Evolutionary conservation across 2,113 vertebrate species (phyloP), one percentile per base, ranked within the genome.

Genomic region (Eupsittula cactorum): DNA sequence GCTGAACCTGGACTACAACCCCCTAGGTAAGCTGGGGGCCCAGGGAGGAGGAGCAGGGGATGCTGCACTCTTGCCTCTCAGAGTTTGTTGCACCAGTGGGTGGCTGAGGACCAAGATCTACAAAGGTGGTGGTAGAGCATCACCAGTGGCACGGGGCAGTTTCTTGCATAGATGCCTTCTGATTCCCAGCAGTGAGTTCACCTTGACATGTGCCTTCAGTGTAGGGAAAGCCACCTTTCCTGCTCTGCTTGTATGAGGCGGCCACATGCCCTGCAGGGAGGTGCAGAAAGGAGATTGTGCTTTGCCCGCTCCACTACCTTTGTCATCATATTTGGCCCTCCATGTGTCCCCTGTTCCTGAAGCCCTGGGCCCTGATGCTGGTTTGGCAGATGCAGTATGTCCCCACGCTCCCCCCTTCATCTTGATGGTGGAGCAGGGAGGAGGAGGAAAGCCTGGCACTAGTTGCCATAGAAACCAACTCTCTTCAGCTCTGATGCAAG

Each of bases 1-100:
- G 39, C 98, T 99, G 91, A 99, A 99, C 96, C 97, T 99, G 97
- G 99, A 99, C 98, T 99, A 99, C 98, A 99, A 99, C 94, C 99
- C 98, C 1, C 97, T 99, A 73, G 99, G 99, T 99, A 97, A 98
- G 98, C 90, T 31, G 68, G 28, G 52, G 42, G 47, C 27, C 3
- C 0, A 9, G 53, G 39, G 21, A 62, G 53, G 68, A 69, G 53
- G 28, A 76, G 41, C 69, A 75, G 67, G 52, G 41, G 16, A 18
- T 0, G 2, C 59, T 37, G 63, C 27, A 59, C 16, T 88, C 59
- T 63, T 67, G 42, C 24, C 37, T 87, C 18, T n/a, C 31, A 5
- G 67, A 0, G 0, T 57, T 55, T 15, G 31, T 49, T 64, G 64
- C 11, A 25, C 14, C 27, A 46, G 15, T 39, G 62, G 44, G 65